Base-by-base conservation (phyloP, 2,113 vertebrate species). In the Microtus montanus region DNA sequence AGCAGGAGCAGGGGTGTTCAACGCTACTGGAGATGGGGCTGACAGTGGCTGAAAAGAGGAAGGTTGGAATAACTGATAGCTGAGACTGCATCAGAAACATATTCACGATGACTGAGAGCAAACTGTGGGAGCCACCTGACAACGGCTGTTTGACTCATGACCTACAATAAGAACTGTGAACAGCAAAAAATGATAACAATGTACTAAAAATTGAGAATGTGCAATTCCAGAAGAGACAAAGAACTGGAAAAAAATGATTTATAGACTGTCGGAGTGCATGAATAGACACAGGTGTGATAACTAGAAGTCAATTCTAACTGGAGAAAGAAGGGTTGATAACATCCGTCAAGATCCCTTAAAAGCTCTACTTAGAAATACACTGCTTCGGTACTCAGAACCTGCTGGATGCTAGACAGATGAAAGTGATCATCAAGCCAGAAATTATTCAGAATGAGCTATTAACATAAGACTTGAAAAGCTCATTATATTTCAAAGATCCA, bases 231-330 rank as follows among this genome's bases (percentile, higher is more conserved):
- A 95, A 77, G 77, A 95, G 70, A 97, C 28, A 96, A 96, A 91
- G 64, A 96, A 91, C 73, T 79, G 61, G 75, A 63, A 83, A 74
- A 49, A 94, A 85, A 24, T 14, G 13, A 1, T 74, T 95, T 82
- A 41, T 13, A 93, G 44, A 77, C 30, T 63, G 9, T 94, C 83
- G 90, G 75, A 80, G 92, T 75, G 41, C 49, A 63, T 96, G 87
- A 96, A 96, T 85, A 96, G 84, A 47, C 87, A 94, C 93, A 96
- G 90, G 90, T 96, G 87, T 94, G 74, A 84, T 66, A 95, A 91
- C 41, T 68, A 28, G 68, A 79, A 97, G 83, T 85, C 89, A 96
- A 94, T 87, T 83, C 64, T 75, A 49, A 70, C 70, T 70, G 84
- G 83, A 95, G 79, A 89, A 96, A 95, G 77, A 91, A 91, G n/a